Evolutionary conservation across 2,113 vertebrate species (phyloP).

Genomic region (Tamias sibiricus): DNA sequence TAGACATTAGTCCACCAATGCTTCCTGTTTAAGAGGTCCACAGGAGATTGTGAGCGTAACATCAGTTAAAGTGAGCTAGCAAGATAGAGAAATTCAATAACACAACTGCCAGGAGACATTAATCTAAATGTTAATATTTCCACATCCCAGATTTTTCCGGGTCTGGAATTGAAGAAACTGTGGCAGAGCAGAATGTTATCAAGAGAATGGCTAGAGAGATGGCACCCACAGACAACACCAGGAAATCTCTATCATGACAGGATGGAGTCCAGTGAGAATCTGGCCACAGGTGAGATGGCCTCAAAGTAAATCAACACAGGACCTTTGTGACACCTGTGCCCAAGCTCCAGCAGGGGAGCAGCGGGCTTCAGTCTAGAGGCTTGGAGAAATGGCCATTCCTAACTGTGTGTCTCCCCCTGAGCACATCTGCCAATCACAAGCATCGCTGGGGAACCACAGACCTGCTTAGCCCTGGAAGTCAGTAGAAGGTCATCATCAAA

Average conservation of each 20-base stretch:
- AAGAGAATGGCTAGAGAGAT: neutral
- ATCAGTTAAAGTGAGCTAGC: conserved; percentile 3
- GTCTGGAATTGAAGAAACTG: neutral
- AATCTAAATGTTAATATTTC: conserved; percentile 75
- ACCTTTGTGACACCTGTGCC: neutral
- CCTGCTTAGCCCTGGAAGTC: neutral
- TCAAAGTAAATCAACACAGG: neutral
- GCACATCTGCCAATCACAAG: neutral
- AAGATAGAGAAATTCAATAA: conserved; percentile 61
- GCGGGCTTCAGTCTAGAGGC: neutral
- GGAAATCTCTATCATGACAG: neutral
- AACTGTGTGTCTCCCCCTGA: neutral
- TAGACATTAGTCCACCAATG: neutral
- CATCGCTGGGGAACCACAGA: neutral
- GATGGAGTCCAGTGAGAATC: conserved; percentile 15
- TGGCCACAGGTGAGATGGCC: neutral
- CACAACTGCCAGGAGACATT: conserved; percentile 56
- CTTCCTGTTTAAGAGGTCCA: conserved; percentile 38
- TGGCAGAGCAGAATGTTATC: neutral
- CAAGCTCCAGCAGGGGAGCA: neutral
- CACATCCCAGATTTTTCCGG: conserved; percentile 8
- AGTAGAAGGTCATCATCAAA: neutral
- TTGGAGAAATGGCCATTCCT: neutral
- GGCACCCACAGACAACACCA: neutral
- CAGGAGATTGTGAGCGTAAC: neutral